A percentile compares a stretch with the other conserved stretches of the same genome.
Evolutionary conservation across 2,888 invertebrate species (phyloP).

Genomic region (Venustoraphidia nigricollis): DNA sequence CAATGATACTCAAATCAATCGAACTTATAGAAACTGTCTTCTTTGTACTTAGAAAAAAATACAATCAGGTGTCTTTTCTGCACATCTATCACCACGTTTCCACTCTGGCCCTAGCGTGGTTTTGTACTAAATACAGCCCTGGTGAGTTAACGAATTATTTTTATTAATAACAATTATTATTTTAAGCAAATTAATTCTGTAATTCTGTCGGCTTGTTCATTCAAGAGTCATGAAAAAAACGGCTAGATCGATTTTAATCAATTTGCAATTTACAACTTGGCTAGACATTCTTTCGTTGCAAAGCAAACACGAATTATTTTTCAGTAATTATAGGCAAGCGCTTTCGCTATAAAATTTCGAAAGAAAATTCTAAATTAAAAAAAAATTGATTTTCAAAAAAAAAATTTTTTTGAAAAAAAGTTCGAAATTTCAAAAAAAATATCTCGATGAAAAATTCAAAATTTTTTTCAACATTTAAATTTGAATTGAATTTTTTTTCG

Average conservation of each 20-base stretch:
- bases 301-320: too few species aligned
- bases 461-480: too few species aligned
- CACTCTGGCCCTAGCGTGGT: conserved; percentile 42
- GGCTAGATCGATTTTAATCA: too few species aligned
- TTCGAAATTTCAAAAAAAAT: too few species aligned
- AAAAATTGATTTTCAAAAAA: too few species aligned
- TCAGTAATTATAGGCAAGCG: neutral
- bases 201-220: too few species aligned
- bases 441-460: too few species aligned
- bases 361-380: neutral
- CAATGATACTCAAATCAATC: conserved; percentile 42
- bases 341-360: neutral
- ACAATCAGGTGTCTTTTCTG: conserved; percentile 51
- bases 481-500: too few species aligned
- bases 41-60: conserved; percentile 55
- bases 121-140: conserved; percentile 43
- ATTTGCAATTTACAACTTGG: too few species aligned
- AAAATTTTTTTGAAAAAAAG: too few species aligned
- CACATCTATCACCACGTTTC: conserved; percentile 60
- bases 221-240: too few species aligned
- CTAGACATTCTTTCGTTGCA: too few species aligned
- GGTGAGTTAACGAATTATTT: conserved; percentile 31
- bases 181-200: neutral
- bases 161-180: neutral
- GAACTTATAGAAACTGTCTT: conserved; percentile 56